Percentiles rank a stretch among this genome's conserved stretches.
phyloP scores from a whole-genome alignment of 2,888 invertebrate genomes.

The Helobdella robusta region DNA sequence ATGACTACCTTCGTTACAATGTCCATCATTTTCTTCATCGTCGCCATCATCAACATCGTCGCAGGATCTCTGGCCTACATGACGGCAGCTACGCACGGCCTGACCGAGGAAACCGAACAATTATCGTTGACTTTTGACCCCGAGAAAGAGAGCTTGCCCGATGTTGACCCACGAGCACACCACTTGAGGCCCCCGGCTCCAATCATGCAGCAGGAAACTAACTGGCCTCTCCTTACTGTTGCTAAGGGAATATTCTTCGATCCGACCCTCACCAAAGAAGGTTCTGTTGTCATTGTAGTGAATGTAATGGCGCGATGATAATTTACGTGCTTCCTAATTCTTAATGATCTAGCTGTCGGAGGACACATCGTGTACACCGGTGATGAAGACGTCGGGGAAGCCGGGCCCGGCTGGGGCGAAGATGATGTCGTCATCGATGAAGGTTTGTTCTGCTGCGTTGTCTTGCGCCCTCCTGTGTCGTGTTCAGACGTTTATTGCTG shows the following conservation, averaged over 20 bases:
- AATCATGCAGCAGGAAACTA: constrained; percentile 75
- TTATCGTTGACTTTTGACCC: constrained; percentile 58
- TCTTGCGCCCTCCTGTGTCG: not conserved
- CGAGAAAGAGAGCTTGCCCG: constrained; percentile 58
- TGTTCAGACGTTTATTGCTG: too few relatives aligned
- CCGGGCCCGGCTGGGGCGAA: constrained; percentile 61
- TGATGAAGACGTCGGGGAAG: constrained; percentile 41
- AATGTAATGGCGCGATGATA: not conserved
- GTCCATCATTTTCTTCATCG: not conserved
- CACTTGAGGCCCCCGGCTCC: constrained; percentile 80
- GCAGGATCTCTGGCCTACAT: constrained; percentile 70
- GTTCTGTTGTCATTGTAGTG: not conserved
- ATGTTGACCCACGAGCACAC: constrained; percentile 64
- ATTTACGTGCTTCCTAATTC: too few relatives aligned
- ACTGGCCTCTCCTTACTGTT: constrained; percentile 91
- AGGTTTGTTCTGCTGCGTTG: not conserved
- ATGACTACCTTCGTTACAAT: not conserved
- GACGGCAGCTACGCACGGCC: constrained; percentile 83
- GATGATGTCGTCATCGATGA: constrained; percentile 37
- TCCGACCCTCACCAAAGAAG: not conserved
- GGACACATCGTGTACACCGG: constrained; percentile 51
- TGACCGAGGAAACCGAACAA: constrained; percentile 67
- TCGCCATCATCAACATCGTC: not conserved
- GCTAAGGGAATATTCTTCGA: constrained; percentile 59
- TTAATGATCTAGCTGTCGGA: constrained; percentile 21